phyloP scores from a whole-genome alignment of 2,888 invertebrate genomes.

The Drosophila affinis region DNA sequence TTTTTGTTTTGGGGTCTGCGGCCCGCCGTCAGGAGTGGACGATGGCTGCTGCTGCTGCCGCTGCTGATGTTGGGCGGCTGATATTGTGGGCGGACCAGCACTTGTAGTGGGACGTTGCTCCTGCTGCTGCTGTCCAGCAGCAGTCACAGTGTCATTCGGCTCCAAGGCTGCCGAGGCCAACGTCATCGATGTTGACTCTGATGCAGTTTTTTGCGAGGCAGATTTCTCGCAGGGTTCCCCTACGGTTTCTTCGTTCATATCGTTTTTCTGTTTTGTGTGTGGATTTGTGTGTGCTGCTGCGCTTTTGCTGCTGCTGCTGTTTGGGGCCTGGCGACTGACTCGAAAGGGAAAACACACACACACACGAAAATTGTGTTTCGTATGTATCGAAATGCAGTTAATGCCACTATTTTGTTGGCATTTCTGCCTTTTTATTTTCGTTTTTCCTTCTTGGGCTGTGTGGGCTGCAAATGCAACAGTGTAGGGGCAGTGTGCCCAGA shows the following conservation, averaged over 20 bases:
- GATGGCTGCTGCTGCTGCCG: conserved; percentile 13
- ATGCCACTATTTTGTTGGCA: conserved; percentile 68
- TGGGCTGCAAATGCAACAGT: conserved; percentile 69
- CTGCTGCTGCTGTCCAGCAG: conserved; percentile 19
- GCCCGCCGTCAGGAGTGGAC: conserved; percentile 37
- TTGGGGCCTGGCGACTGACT: not conserved
- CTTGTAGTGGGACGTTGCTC: conserved; percentile 18
- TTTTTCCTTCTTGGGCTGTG: conserved; percentile 20
- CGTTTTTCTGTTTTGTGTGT: conserved; percentile 2
- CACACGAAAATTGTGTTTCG: not conserved
- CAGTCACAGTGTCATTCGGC: conserved; percentile 40
- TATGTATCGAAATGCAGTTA: conserved; percentile 11
- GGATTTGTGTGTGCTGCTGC: conserved; percentile 8
- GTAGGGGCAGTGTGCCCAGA: conserved; percentile 45
- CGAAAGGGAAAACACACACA: not conserved
- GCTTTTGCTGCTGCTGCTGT: conserved; percentile 20
- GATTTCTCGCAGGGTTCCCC: conserved; percentile 77
- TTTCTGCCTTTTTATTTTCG: conserved; percentile 47
- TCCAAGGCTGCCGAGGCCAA: conserved; percentile 68
- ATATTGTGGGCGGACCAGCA: conserved; percentile 22
- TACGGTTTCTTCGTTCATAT: conserved; percentile 43
- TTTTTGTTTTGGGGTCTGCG: conserved; percentile 12
- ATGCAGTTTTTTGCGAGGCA: conserved; percentile 65
- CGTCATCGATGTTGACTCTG: conserved; percentile 55
- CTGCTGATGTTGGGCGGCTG: conserved; percentile 15